These are phyloP conservation scores for Epistrophe eligans DNA, from an alignment of 2,888 invertebrate species.

Conservation along the genomic window DNA sequence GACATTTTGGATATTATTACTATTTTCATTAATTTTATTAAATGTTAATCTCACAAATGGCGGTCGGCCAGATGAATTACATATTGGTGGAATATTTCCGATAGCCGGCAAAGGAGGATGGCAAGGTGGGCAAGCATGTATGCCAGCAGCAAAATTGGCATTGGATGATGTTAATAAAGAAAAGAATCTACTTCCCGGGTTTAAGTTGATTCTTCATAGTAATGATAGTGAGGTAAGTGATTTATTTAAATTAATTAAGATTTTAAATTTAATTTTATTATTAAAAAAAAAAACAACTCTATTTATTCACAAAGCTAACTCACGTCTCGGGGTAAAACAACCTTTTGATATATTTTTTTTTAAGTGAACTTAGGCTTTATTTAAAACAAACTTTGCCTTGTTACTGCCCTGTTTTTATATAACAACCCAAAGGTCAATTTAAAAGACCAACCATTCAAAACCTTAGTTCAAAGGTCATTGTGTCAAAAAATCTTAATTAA, in stretches of 20 bases:
- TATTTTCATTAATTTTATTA: slow-evolving; percentile 82
- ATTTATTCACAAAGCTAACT: no score
- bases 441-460: no score
- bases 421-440: no score
- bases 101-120: slow-evolving; percentile 98
- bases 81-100: slow-evolving; percentile 99
- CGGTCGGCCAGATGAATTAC: slow-evolving; percentile 88
- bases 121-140: slow-evolving; percentile 99
- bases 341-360: no score
- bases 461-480: no score
- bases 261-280: background rate
- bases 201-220: slow-evolving; percentile 94
- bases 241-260: background rate
- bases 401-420: no score
- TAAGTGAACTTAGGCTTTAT: no score
- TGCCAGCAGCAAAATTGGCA: slow-evolving; percentile 98
- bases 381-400: no score
- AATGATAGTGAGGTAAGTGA: slow-evolving; percentile 96
- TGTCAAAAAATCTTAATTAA: no score
- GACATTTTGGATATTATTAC: slow-evolving; percentile 84
- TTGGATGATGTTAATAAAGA: slow-evolving; percentile 97
- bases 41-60: slow-evolving; percentile 81
- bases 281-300: no score
- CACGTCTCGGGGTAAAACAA: no score
- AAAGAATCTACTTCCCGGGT: slow-evolving; percentile 94